These are phyloP conservation scores for Eolophus roseicapilla DNA, from an alignment of 2,113 vertebrate genomes.

Conservation along the genomic window DNA sequence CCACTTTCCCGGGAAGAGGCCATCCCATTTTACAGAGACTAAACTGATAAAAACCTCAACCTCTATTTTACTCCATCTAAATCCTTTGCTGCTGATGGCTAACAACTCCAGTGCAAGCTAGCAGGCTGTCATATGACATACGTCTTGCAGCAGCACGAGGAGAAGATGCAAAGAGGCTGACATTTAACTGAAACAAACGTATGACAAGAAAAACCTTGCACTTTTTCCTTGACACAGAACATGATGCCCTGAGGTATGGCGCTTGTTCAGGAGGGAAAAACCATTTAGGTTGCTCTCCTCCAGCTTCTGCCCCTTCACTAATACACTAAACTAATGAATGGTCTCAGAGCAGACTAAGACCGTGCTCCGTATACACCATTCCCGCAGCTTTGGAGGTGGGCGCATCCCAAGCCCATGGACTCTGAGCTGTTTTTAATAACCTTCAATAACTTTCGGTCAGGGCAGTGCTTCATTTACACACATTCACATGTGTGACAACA, in stretches of 20 bases:
- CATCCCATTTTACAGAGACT: background rate
- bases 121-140: background rate
- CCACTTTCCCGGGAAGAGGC: background rate
- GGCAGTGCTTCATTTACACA: accelerated
- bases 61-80: background rate
- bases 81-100: background rate
- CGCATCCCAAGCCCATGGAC: background rate
- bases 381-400: accelerated
- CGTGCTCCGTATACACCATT: accelerated
- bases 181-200: background rate
- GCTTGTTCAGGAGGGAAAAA: background rate
- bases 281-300: background rate
- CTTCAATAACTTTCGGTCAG: background rate
- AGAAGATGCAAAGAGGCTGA: background rate
- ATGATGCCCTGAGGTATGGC: background rate
- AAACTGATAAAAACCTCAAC: background rate
- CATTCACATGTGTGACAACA: background rate
- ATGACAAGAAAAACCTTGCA: background rate
- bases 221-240: conserved; percentile 10
- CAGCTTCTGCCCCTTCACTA: background rate
- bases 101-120: background rate
- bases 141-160: background rate
- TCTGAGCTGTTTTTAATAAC: background rate
- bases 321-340: accelerated
- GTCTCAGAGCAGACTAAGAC: background rate